Evolutionary conservation across 2,113 vertebrate genomes (phyloP).

Genomic region (Micromys minutus): DNA sequence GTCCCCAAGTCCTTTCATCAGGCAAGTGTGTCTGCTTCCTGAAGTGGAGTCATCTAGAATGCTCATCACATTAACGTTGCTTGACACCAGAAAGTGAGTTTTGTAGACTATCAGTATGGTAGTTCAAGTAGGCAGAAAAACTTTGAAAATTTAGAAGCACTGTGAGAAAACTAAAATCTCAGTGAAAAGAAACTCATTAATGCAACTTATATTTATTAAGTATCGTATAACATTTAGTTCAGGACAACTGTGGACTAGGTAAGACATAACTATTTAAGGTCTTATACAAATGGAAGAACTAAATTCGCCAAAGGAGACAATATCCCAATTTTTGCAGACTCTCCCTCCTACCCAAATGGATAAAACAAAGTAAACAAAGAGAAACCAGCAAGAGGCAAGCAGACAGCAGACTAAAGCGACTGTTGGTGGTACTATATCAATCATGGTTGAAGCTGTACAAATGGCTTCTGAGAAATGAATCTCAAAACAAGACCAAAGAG

Average conservation of each 20-base stretch:
- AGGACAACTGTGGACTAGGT: background rate
- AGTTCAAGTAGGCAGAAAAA: background rate
- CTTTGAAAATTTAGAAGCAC: background rate
- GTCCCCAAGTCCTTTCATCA: background rate
- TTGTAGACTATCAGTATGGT: background rate
- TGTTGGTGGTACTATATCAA: too few relatives aligned
- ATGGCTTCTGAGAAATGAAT: background rate
- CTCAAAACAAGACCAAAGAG: background rate
- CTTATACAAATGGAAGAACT: background rate
- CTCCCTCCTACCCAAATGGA: background rate
- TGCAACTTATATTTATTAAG: background rate
- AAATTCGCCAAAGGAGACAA: background rate
- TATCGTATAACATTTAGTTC: background rate
- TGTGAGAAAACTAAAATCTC: background rate
- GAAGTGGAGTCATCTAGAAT: background rate
- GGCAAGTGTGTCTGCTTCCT: background rate
- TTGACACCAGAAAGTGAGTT: accelerated
- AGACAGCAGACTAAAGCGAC: background rate
- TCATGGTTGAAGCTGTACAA: background rate
- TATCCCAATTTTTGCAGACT: background rate
- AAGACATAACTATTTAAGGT: background rate
- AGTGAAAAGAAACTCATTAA: background rate
- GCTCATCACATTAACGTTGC: background rate
- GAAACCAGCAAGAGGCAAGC: background rate
- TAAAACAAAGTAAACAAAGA: background rate